Evolutionary conservation across 1,140 invertebrate genomes (phyloP).

Genomic region (Euura saliciscinereae): DNA sequence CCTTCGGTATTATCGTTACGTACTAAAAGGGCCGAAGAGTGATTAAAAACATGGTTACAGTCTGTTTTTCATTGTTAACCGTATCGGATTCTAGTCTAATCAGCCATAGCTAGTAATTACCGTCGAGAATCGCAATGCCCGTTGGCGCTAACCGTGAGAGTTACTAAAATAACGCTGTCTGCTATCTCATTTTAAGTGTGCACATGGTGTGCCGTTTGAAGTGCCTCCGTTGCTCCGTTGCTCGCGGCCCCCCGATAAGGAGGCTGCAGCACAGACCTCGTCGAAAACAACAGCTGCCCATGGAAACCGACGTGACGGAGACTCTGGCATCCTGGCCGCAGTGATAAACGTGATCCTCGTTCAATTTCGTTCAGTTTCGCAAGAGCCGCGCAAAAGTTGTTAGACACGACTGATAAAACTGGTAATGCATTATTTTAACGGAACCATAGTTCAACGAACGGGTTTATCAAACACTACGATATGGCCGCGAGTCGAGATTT

Average conservation of each 20-base stretch:
- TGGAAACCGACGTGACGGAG: background rate
- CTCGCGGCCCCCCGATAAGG: background rate
- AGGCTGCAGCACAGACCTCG: background rate
- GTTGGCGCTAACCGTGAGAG: background rate
- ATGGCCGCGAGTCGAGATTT: no score
- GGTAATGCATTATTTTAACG: no score
- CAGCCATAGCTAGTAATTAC: background rate
- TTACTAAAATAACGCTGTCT: background rate
- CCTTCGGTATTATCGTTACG: background rate
- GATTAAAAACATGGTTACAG: background rate
- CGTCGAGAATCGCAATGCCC: background rate
- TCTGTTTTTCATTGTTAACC: background rate
- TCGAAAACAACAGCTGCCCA: background rate
- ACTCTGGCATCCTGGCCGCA: background rate
- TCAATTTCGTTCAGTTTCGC: conserved; percentile 35
- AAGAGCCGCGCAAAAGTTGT: no score
- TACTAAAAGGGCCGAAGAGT: no score
- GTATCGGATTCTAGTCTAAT: background rate
- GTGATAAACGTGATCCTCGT: background rate
- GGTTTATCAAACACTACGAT: no score
- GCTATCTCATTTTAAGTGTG: background rate
- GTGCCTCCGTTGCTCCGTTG: background rate
- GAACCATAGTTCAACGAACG: no score
- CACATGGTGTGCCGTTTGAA: background rate
- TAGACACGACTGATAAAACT: no score